Conservation (phyloP, 2,113 vertebrate genomes). For the Myotis yumanensis region DNA sequence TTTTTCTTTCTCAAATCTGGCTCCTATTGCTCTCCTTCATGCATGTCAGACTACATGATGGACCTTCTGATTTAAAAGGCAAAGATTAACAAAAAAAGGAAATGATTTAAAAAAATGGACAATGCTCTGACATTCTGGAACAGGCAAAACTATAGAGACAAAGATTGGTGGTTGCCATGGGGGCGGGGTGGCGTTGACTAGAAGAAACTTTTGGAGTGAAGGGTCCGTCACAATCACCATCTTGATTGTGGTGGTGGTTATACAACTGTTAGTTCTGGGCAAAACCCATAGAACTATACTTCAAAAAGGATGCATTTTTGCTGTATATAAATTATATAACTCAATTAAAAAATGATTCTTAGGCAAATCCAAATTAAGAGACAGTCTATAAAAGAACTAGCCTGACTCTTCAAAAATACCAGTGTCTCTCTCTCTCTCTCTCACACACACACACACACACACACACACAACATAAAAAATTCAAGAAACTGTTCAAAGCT, state of each 20-base stretch:
- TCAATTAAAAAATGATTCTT: background rate
- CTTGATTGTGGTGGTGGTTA: background rate
- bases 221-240: background rate
- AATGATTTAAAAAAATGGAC: background rate
- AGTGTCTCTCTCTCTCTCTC: background rate
- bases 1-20: background rate
- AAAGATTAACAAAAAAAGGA: background rate
- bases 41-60: background rate
- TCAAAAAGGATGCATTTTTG: conserved; percentile 16
- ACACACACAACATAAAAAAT: background rate
- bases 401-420: background rate
- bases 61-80: conserved; percentile 3
- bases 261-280: background rate
- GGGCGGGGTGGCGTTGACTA: fast-evolving
- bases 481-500: background rate
- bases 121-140: background rate
- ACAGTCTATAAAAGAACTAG: conserved; percentile 12
- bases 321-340: background rate
- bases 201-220: background rate
- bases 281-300: background rate
- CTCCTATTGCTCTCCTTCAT: background rate
- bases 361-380: background rate
- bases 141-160: background rate
- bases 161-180: background rate
- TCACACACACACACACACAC: background rate